phyloP scores from a whole-genome alignment of 2,113 vertebrate genomes.

The Melanerpes formicivorus region DNA sequence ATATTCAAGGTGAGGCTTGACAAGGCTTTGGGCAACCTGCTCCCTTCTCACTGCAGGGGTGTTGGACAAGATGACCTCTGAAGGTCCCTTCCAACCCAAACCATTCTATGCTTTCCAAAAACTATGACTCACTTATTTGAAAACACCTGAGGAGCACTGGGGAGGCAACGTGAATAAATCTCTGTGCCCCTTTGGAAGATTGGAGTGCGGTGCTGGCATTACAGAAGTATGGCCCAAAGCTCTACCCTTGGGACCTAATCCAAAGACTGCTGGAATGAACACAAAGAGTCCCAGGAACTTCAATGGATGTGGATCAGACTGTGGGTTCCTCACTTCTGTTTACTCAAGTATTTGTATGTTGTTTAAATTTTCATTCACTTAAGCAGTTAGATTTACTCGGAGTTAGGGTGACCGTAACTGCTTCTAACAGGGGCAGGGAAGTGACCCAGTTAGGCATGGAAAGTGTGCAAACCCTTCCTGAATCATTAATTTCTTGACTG shows the following conservation, averaged over 20 bases:
- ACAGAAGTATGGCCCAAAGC: background rate
- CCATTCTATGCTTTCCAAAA: background rate
- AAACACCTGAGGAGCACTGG: background rate
- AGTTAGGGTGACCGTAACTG: slow-evolving; percentile 14
- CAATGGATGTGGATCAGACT: background rate
- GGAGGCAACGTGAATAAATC: background rate
- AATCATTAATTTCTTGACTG: slow-evolving; percentile 51
- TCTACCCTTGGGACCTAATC: background rate
- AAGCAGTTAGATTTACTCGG: background rate
- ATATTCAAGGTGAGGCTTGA: no score
- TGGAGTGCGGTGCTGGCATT: background rate
- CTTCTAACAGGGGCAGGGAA: background rate
- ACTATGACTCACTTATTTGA: background rate
- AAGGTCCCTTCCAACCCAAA: no score
- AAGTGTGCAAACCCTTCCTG: slow-evolving; percentile 37
- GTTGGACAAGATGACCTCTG: no score
- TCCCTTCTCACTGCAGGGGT: no score
- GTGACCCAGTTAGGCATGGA: slow-evolving; percentile 16
- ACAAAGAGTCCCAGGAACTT: background rate
- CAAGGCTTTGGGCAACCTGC: no score
- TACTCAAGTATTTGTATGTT: background rate
- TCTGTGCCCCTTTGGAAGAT: background rate
- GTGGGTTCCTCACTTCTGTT: background rate
- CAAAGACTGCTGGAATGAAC: background rate
- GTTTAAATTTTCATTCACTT: background rate